Evolutionary conservation across 2,113 vertebrate genomes (phyloP).

Genomic region (Oreotrochilus melanogaster): DNA sequence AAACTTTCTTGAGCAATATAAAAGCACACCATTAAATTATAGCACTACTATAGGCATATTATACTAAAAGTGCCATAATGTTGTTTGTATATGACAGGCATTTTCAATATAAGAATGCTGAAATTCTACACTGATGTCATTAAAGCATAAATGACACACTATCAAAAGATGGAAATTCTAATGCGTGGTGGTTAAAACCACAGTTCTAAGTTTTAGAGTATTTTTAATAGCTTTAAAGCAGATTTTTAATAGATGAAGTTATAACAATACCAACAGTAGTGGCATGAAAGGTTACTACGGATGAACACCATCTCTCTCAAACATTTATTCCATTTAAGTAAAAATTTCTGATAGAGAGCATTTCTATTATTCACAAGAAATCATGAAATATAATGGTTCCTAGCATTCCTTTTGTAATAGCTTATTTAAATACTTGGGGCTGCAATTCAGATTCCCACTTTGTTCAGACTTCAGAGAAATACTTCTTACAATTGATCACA

Average conservation of each 20-base stretch:
- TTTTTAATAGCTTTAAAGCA: conserved; percentile 66
- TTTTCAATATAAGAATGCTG: conserved; percentile 74
- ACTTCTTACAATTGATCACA: conserved; percentile 75
- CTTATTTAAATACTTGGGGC: conserved; percentile 81
- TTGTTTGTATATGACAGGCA: conserved; percentile 76
- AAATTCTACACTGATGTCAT: conserved; percentile 75
- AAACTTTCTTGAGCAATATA: conserved; percentile 68
- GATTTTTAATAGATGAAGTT: conserved; percentile 75
- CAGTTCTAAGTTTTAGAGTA: conserved; percentile 68
- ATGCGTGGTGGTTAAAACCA: conserved; percentile 67
- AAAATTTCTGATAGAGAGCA: conserved; percentile 79
- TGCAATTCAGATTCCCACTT: conserved; percentile 79
- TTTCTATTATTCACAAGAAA: conserved; percentile 80
- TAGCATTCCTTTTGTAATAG: conserved; percentile 78
- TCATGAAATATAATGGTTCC: conserved; percentile 78
- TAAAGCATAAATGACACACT: conserved; percentile 68
- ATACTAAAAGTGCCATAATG: conserved; percentile 73
- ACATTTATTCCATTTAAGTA: conserved; percentile 80
- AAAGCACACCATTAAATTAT: conserved; percentile 66
- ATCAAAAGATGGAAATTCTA: conserved; percentile 53
- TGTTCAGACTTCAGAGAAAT: conserved; percentile 76
- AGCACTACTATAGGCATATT: conserved; percentile 70
- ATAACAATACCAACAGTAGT: conserved; percentile 70
- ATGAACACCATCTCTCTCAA: conserved; percentile 75
- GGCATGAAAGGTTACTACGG: conserved; percentile 75